Base-by-base conservation (phyloP, 2,888 invertebrate genomes). In the Troides aeacus region DNA sequence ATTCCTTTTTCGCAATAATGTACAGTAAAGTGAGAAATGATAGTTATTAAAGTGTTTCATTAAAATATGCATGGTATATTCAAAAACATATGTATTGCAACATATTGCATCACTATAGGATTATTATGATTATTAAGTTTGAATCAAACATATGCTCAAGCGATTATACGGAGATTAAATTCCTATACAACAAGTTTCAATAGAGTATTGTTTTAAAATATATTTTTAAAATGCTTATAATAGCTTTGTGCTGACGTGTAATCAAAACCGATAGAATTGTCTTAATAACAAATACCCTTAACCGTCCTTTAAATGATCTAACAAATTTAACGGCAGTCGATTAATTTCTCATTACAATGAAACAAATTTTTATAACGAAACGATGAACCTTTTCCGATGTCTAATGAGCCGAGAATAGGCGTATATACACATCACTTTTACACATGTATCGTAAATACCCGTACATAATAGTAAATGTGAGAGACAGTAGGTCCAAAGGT, bases 51-150 rank as follows among this genome's bases (percentile, higher is more conserved):
- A 53, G 6, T 53, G n/a, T 53, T 6, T 18, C n/a, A 53, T n/a
- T 53, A 53, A 53, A 53, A 53, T 53, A 7, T 53, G n/a, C 53
- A 53, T 53, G 12, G 3, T 12, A 53, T 53, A n/a, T 18, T n/a
- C n/a, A n/a, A 53, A 53, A 53, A 12, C 8, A 53, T 12, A 21
- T 84, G 83, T 87, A 87, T 90, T 91, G 91, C 91, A 91, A 88
- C 90, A 91, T 91, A 89, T 87, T 90, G 87, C 87, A 84, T 85
- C 81, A 79, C 81, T 83, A 86, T 81, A 81, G 82, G 85, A 85
- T 84, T 81, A 81, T 84, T 84, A 77, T 84, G 84, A 86, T 87
- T 87, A 84, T 84, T 82, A 85, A 85, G 83, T 21, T 77, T 84
- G 83, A 69, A 70, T 70, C 73, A 69, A 67, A 58, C 66, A 63